These are phyloP conservation scores for Masticophis lateralis DNA, from an alignment of 2,797 vertebrate genomes.

Conservation along the genomic window DNA sequence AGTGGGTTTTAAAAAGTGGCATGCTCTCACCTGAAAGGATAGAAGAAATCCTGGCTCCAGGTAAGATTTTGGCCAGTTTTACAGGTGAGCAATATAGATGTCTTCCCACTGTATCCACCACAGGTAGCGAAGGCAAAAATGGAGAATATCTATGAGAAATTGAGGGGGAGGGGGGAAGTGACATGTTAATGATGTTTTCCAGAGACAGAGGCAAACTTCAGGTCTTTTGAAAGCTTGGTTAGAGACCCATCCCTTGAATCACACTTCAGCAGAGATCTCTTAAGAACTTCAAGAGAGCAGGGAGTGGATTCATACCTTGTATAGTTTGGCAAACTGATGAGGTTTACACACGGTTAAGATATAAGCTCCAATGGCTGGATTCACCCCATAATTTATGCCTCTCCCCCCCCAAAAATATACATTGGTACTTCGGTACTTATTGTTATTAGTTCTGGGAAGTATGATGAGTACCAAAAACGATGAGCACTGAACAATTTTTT, in stretches of 20 bases:
- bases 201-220: not conserved
- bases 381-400: not conserved
- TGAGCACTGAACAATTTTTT: not conserved
- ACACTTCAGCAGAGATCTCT: not conserved
- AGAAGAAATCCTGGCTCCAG: slow-evolving; percentile 67
- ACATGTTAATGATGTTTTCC: not conserved
- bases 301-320: not conserved
- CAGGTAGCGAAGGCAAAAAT: slow-evolving; percentile 83
- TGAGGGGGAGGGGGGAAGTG: not conserved
- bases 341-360: not conserved
- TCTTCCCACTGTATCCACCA: slow-evolving; percentile 75
- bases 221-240: not conserved
- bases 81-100: slow-evolving; percentile 71
- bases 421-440: not conserved
- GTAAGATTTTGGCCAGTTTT: slow-evolving; percentile 50
- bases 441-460: not conserved
- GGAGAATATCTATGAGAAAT: slow-evolving; percentile 72
- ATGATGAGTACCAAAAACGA: not conserved
- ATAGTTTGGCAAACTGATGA: not conserved
- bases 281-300: not conserved
- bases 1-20: not conserved
- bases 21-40: slow-evolving; percentile 79
- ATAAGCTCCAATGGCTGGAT: not conserved
- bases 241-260: not conserved
- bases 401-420: not conserved